Conservation (phyloP, 2,888 invertebrate species). For the Dorcus hopei region DNA sequence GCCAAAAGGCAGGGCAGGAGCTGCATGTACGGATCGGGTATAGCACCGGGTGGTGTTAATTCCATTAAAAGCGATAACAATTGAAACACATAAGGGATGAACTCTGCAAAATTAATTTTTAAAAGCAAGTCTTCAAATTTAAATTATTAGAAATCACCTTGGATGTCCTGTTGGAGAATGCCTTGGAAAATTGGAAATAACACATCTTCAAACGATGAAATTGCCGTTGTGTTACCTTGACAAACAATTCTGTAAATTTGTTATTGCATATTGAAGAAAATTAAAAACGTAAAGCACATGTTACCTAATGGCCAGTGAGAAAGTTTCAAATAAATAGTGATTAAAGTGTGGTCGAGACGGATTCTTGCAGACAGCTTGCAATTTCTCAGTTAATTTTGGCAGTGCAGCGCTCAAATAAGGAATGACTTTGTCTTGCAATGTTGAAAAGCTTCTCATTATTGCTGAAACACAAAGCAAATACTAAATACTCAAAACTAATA, state of each 20-base stretch:
- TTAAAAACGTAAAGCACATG: conserved; percentile 32
- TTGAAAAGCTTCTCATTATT: conserved; percentile 83
- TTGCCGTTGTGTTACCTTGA: conserved; percentile 72
- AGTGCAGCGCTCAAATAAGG: conserved; percentile 78
- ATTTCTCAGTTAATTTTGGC: conserved; percentile 79
- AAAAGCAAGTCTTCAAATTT: neutral
- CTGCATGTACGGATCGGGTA: conserved; percentile 83
- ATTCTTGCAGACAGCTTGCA: conserved; percentile 83
- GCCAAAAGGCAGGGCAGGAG: conserved; percentile 87
- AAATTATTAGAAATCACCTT: conserved; percentile 56
- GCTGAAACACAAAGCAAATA: conserved; percentile 54
- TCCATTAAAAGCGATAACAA: conserved; percentile 89
- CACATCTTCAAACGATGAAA: conserved; percentile 84
- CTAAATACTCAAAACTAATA: too few species aligned
- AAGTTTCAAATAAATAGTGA: conserved; percentile 95
- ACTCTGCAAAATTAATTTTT: conserved; percentile 63
- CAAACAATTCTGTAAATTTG: conserved; percentile 70
- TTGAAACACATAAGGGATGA: conserved; percentile 99
- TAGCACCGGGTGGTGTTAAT: conserved; percentile 52
- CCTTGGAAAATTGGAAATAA: conserved; percentile 94
- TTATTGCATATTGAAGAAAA: conserved; percentile 5
- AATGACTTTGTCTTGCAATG: conserved; percentile 76
- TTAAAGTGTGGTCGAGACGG: conserved; percentile 97
- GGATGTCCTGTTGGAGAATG: conserved; percentile 90
- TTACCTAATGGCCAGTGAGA: conserved; percentile 84